Conservation (phyloP, 2,888 invertebrate genomes). For the Agapostemon virescens region DNA sequence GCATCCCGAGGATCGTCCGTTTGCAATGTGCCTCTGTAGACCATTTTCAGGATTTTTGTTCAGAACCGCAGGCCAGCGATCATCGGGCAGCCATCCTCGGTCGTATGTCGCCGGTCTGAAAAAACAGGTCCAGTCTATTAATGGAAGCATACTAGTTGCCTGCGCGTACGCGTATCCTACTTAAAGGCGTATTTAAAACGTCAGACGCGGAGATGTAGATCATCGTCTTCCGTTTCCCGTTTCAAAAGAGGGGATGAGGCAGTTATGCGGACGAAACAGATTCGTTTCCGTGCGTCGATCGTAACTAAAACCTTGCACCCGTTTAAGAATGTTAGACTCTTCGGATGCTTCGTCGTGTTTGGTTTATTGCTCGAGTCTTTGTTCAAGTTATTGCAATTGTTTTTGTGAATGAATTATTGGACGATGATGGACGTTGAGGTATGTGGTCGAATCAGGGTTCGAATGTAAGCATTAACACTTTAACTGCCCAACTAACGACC, state of each 20-base stretch:
- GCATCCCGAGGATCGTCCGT: constrained; percentile 76
- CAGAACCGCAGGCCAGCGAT: constrained; percentile 2
- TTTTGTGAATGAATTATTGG: neutral
- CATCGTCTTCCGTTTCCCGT: constrained; percentile 35
- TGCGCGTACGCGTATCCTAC: constrained; percentile 9
- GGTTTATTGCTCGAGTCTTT: neutral
- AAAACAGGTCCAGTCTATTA: constrained; percentile 18
- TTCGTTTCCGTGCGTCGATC: constrained; percentile 12
- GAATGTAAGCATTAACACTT: too few species aligned
- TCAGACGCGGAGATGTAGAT: constrained; percentile 1
- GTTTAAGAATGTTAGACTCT: neutral
- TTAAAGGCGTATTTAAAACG: constrained; percentile 30
- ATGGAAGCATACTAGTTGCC: neutral
- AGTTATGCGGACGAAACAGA: neutral
- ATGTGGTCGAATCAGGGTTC: too few species aligned
- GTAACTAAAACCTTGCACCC: neutral
- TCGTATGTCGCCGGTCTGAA: constrained; percentile 24
- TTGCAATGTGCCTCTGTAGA: constrained; percentile 75
- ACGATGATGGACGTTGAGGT: neutral
- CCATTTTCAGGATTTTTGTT: constrained; percentile 65
- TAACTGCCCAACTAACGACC: too few species aligned
- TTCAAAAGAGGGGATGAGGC: neutral
- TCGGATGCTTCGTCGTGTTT: neutral
- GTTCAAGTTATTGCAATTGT: neutral
- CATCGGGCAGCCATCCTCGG: constrained; percentile 29